phyloP scores from a whole-genome alignment of 2,888 invertebrate genomes.

The Phyllotreta striolata region DNA sequence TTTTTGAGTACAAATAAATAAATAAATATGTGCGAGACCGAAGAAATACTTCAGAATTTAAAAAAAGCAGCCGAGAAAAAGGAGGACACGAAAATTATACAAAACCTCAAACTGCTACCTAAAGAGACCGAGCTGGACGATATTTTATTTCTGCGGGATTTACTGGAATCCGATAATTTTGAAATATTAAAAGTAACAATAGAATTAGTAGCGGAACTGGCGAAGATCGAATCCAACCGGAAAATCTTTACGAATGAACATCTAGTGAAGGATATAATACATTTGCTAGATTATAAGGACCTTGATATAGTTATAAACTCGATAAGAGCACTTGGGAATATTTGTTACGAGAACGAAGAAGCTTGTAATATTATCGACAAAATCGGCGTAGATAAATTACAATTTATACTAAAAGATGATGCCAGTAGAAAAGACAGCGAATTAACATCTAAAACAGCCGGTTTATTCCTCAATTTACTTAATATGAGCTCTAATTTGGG shows the following conservation, averaged over 20 bases:
- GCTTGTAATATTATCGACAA: conserved; percentile 64
- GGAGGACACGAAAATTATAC: conserved; percentile 62
- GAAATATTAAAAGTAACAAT: conserved; percentile 68
- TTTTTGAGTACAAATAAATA: not conserved
- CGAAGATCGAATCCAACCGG: conserved; percentile 79
- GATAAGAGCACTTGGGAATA: conserved; percentile 85
- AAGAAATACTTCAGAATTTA: conserved; percentile 28
- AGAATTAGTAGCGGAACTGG: conserved; percentile 82
- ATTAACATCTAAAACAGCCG: conserved; percentile 69
- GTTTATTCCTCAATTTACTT: conserved; percentile 81
- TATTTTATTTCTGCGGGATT: conserved; percentile 60
- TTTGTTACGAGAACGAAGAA: conserved; percentile 86
- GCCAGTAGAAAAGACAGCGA: conserved; percentile 42
- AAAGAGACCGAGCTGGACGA: conserved; percentile 63
- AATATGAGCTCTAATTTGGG: conserved; percentile 76
- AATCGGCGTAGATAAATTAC: conserved; percentile 52
- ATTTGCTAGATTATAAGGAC: conserved; percentile 66
- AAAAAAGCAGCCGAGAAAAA: conserved; percentile 28
- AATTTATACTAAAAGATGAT: conserved; percentile 50
- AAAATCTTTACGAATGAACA: conserved; percentile 72
- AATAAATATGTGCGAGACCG: conserved; percentile 9
- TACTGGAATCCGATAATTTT: conserved; percentile 61
- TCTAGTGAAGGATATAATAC: conserved; percentile 68
- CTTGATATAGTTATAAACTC: conserved; percentile 70
- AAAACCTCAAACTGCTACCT: conserved; percentile 62